Percentiles rank a stretch among this genome's conserved stretches.
phyloP scores from a whole-genome alignment of 2,113 vertebrate species.

The Ia io region DNA sequence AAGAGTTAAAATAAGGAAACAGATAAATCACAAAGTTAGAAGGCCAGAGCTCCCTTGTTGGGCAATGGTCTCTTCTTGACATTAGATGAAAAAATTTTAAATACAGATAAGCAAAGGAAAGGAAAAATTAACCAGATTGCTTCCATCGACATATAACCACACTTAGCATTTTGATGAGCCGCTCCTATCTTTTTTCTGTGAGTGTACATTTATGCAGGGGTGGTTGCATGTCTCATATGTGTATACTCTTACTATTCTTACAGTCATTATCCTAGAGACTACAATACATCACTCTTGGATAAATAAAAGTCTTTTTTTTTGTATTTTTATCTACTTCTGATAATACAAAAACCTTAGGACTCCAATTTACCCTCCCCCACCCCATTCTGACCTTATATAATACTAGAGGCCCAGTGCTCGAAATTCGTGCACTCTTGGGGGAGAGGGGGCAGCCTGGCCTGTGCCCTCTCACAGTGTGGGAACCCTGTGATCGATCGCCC shows the following conservation, averaged over 20 bases:
- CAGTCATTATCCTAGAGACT: not conserved
- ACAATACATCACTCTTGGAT: not conserved
- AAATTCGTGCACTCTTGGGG: too few species aligned
- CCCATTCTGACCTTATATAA: not conserved
- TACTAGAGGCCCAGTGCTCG: too few species aligned
- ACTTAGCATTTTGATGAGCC: not conserved
- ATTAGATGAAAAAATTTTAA: not conserved
- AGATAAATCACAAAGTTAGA: slow-evolving; percentile 26
- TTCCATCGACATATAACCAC: not conserved
- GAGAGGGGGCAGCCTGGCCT: too few species aligned
- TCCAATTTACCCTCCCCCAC: not conserved
- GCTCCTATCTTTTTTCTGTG: not conserved
- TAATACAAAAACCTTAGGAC: not conserved
- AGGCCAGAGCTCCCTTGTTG: not conserved
- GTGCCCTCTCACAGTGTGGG: too few species aligned
- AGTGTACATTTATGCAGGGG: not conserved
- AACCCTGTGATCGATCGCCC: too few species aligned
- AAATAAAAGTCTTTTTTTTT: not conserved
- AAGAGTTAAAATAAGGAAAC: slow-evolving; percentile 11
- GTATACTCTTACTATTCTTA: not conserved
- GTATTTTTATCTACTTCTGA: not conserved
- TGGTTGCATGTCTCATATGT: not conserved
- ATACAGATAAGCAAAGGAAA: not conserved
- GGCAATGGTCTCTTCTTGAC: not conserved
- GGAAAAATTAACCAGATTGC: not conserved